Conservation (phyloP, 2,888 invertebrate species). For the Pseudanteris insignis region DNA sequence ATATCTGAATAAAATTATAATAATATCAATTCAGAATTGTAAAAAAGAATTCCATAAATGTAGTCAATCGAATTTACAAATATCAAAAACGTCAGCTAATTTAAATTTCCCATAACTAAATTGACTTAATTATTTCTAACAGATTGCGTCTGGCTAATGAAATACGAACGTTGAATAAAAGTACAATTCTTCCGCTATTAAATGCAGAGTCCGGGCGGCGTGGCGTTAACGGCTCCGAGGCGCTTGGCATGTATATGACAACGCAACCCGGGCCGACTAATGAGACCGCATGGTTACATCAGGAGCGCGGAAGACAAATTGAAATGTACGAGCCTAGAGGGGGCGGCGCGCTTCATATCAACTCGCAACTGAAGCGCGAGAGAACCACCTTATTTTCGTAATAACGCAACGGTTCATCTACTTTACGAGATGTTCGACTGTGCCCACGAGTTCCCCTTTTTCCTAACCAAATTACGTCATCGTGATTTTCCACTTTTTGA, state of each 20-base stretch:
- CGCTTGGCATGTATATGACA: conserved; percentile 18
- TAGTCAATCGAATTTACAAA: too few relatives aligned
- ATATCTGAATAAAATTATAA: too few relatives aligned
- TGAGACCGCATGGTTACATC: conserved; percentile 65
- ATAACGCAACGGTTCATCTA: conserved; percentile 28
- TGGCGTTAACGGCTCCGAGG: conserved; percentile 4
- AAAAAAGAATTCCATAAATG: too few relatives aligned
- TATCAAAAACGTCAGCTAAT: too few relatives aligned
- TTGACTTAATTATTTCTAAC: too few relatives aligned
- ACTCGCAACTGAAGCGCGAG: conserved; percentile 29
- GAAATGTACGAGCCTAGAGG: conserved; percentile 64
- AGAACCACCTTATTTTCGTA: conserved; percentile 26
- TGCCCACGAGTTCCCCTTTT: too few relatives aligned
- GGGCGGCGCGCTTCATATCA: conserved; percentile 45
- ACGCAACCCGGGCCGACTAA: conserved; percentile 52
- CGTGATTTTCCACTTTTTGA: too few relatives aligned
- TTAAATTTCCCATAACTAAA: too few relatives aligned
- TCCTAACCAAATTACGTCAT: too few relatives aligned
- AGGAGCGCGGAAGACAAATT: conserved; percentile 63
- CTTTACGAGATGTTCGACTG: conserved; percentile 5
- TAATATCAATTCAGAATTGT: too few relatives aligned
- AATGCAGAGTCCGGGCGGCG: conserved; percentile 12
- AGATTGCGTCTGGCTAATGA: too few relatives aligned
- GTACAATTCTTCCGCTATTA: not conserved
- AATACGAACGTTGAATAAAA: too few relatives aligned